A percentile compares a stretch with the other conserved stretches of the same genome.
phyloP scores from a whole-genome alignment of 2,797 vertebrate species.

The Spea hammondii region DNA sequence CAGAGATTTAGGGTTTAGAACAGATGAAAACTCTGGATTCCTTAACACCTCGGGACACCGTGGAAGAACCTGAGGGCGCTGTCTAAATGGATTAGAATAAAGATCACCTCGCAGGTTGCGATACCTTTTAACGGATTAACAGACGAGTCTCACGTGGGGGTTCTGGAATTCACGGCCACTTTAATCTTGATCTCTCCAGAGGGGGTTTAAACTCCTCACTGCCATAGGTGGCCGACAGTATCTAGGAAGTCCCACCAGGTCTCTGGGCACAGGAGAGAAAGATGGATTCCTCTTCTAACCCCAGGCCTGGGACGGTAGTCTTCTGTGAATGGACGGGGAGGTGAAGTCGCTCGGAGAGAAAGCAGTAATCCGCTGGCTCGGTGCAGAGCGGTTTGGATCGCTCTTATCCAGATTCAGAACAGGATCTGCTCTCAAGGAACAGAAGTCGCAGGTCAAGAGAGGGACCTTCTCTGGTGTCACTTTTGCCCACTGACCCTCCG shows the following conservation, averaged over 20 bases:
- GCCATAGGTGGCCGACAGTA: neutral
- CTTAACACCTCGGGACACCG: no score
- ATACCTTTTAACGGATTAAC: no score
- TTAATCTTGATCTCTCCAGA: neutral
- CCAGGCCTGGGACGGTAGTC: neutral
- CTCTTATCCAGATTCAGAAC: slow-evolving; percentile 24
- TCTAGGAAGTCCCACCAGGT: no score
- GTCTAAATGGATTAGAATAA: no score
- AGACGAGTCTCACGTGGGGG: no score
- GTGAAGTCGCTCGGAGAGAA: neutral
- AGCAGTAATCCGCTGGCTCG: slow-evolving; percentile 32
- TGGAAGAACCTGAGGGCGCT: no score
- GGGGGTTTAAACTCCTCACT: neutral
- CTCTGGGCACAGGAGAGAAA: neutral
- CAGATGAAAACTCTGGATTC: no score
- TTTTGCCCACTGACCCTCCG: slow-evolving; percentile 3
- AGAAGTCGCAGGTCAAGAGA: neutral
- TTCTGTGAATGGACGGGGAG: slow-evolving; percentile 15
- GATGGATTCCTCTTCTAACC: neutral
- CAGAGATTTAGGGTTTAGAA: no score
- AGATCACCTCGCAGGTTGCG: no score
- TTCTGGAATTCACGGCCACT: neutral
- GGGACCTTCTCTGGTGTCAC: neutral
- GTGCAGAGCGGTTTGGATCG: slow-evolving; percentile 8
- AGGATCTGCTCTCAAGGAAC: no score